Percentiles rank a stretch among this genome's conserved stretches.
Evolutionary conservation across 2,797 vertebrate genomes (phyloP).

Genomic region (Lagorchestes hirsutus): DNA sequence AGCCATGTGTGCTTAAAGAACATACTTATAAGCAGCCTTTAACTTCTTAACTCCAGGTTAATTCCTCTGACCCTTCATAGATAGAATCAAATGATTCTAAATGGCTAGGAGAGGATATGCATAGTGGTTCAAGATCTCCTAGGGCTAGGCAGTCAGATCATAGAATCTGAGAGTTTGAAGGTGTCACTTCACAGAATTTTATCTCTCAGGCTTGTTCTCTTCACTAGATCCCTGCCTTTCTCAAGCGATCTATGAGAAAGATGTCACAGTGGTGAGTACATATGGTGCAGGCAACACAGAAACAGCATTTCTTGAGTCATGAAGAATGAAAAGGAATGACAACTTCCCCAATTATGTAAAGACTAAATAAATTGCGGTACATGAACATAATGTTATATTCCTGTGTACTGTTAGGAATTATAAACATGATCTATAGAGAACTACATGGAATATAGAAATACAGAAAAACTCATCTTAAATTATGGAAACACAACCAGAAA

Average conservation of each 20-base stretch:
- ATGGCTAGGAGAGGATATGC: conserved; percentile 68
- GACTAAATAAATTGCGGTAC: background rate
- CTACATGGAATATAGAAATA: background rate
- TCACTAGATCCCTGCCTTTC: no score
- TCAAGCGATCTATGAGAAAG: background rate
- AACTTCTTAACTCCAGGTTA: conserved; percentile 70
- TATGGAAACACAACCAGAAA: background rate
- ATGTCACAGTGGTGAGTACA: background rate
- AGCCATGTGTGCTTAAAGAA: conserved; percentile 58
- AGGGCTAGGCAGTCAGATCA: conserved; percentile 23
- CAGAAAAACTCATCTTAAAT: background rate
- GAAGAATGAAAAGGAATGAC: background rate
- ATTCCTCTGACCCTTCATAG: conserved; percentile 74
- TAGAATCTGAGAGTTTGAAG: background rate
- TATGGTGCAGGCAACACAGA: background rate
- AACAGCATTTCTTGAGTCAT: background rate
- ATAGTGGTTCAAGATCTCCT: conserved; percentile 64
- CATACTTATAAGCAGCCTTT: conserved; percentile 63
- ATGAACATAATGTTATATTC: background rate
- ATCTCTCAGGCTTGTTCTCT: background rate
- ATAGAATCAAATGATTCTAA: conserved; percentile 20
- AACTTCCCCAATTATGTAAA: background rate
- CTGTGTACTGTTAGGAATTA: background rate
- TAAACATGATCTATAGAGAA: background rate
- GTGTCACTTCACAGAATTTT: background rate